These are phyloP conservation scores for Aphaenogaster ashmeadi DNA, from an alignment of 1,140 invertebrate species.

Conservation along the genomic window DNA sequence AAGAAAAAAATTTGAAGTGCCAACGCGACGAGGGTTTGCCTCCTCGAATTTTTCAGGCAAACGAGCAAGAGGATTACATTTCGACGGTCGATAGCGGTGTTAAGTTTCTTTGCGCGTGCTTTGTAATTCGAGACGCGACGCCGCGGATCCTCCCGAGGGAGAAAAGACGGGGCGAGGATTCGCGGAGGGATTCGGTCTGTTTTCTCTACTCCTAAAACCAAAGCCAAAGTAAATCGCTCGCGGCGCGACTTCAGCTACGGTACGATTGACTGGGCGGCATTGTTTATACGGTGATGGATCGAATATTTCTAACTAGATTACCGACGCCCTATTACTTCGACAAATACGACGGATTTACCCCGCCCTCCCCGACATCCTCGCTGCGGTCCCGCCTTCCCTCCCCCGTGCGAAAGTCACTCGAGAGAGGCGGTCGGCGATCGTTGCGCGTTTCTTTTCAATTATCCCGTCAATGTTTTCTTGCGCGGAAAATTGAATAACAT, in stretches of 20 bases:
- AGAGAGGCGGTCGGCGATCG: not conserved
- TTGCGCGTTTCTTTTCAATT: constrained; percentile 49
- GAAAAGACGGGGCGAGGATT: not conserved
- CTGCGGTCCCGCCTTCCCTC: not conserved
- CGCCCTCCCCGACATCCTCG: not conserved
- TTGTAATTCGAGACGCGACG: constrained; percentile 78
- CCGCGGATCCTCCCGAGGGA: constrained; percentile 58
- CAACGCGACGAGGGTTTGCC: constrained; percentile 16
- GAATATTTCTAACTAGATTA: constrained; percentile 84
- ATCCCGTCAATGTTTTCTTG: not conserved
- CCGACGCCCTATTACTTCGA: constrained; percentile 73
- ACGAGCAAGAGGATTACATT: constrained; percentile 53
- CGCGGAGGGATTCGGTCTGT: constrained; percentile 25
- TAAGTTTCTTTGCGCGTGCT: constrained; percentile 70
- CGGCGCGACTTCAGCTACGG: constrained; percentile 66
- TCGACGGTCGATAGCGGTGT: constrained; percentile 59
- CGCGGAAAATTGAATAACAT: constrained; percentile 25
- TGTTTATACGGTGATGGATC: constrained; percentile 80
- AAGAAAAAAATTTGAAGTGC: not conserved
- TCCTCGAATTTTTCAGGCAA: constrained; percentile 6
- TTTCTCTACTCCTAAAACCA: constrained; percentile 68
- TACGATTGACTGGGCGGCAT: constrained; percentile 57
- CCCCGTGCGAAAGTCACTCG: not conserved
- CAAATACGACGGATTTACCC: constrained; percentile 64
- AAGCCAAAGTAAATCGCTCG: constrained; percentile 78